Percentiles rank a stretch among this genome's conserved stretches.
Evolutionary conservation across 1,140 invertebrate species (phyloP).

Genomic region (Solenopsis invicta): DNA sequence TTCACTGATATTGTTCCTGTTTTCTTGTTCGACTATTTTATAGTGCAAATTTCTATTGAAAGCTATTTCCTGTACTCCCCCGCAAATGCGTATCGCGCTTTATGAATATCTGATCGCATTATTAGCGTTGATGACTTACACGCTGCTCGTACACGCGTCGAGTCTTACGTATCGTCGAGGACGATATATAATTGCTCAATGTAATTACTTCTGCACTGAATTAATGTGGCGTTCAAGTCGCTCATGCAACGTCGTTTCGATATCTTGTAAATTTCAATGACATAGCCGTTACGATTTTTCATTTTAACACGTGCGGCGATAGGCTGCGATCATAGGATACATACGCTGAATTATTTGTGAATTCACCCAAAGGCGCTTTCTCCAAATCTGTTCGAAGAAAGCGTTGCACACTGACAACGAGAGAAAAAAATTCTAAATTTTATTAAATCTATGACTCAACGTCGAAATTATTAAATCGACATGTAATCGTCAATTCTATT

Average conservation of each 20-base stretch:
- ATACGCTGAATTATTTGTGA: conserved; percentile 8
- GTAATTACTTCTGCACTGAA: conserved; percentile 9
- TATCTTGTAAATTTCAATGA: conserved; percentile 9
- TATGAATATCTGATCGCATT: conserved; percentile 18
- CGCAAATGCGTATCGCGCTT: neutral
- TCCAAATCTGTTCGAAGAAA: neutral
- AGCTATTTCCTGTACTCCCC: neutral
- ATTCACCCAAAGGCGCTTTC: neutral
- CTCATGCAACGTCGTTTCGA: neutral
- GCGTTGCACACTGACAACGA: neutral
- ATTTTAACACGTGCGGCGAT: neutral
- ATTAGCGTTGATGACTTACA: conserved; percentile 34
- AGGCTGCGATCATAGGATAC: too few relatives aligned
- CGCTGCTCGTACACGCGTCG: neutral
- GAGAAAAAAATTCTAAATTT: too few relatives aligned
- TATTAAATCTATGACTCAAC: neutral
- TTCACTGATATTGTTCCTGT: neutral
- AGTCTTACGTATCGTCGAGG: conserved; percentile 7
- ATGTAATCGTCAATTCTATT: neutral
- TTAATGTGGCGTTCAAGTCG: neutral
- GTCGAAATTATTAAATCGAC: too few relatives aligned
- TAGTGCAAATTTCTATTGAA: neutral
- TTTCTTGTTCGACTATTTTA: neutral
- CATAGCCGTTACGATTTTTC: neutral
- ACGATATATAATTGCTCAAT: neutral